Base-by-base conservation (phyloP, 2,113 vertebrate species). In the Egretta garzetta region DNA sequence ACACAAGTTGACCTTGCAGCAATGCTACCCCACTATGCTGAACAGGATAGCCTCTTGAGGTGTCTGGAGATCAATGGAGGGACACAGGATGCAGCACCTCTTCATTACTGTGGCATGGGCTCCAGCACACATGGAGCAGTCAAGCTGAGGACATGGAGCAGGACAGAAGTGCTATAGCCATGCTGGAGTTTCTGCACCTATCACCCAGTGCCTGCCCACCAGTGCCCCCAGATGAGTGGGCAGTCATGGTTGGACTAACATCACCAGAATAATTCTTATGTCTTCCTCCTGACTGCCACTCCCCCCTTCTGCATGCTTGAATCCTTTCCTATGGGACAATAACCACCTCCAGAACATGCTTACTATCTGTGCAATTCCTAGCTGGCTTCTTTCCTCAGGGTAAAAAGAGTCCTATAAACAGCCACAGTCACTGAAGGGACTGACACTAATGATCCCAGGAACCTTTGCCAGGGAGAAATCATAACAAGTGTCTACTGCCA, bases 11-110 rank as follows among this genome's bases (percentile, higher is more conserved):
- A 12, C 30, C 15, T 74, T 33, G 33, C 18, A 70, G 27, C 18
- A 43, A 33, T 24, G 27, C 20, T 33, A 71, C 16, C 7, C 28
- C 55, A 20, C 26, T 47, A 1, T 5, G 43, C 49, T 53, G 47
- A 33, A 10, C 7, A 32, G 13, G 26, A 32, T 19, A 27, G 14
- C 30, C 23, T 33, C 27, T 53, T 47, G 9, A 80, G 30, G 21
- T 62, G 9, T 76, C 15, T 26, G 2, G 4, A 0, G 12, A 10
- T 47, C 18, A 28, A 18, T 45, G n/a, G 14, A n/a, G 11, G 3
- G 14, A 22, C 11, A 4, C 10, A 47, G 67, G 53, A 18, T 39
- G 24, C 11, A 63, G 8, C 9, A 41, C 5, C 10, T 67, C 30
- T 64, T 72, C 20, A 7, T 32, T 64, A 3, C 53, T 53, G 27